These are phyloP conservation scores for Leucosticte australis DNA, from an alignment of 2,113 vertebrate species.

Conservation along the genomic window DNA sequence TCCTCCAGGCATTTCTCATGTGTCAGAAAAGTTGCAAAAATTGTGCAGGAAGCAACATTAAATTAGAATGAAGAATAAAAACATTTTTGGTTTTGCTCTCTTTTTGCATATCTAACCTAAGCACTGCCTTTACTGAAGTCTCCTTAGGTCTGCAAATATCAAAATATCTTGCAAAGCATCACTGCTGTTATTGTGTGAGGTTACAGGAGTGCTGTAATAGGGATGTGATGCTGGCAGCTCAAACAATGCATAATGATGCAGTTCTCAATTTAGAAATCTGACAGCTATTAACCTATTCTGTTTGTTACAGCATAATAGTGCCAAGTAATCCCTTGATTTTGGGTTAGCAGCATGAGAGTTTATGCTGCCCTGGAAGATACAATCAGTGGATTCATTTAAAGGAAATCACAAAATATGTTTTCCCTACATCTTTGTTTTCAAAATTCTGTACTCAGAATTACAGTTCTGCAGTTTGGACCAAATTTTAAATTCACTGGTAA, in stretches of 20 bases:
- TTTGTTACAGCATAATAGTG: slow-evolving; percentile 37
- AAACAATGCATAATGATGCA: slow-evolving; percentile 7
- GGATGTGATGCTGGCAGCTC: slow-evolving; percentile 1
- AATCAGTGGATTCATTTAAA: neutral
- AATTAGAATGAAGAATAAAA: slow-evolving; percentile 13
- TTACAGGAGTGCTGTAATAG: neutral
- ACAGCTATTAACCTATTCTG: slow-evolving; percentile 46
- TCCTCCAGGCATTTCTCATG: neutral
- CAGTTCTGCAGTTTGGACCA: neutral
- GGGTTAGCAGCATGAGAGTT: neutral
- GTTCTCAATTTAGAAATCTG: neutral
- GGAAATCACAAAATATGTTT: neutral
- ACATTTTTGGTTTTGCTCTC: neutral
- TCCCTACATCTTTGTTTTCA: neutral
- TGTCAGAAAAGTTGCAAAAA: neutral
- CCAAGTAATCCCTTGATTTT: slow-evolving; percentile 13
- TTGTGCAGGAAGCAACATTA: slow-evolving; percentile 15
- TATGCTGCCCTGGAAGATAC: neutral
- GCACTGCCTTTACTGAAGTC: slow-evolving; percentile 23
- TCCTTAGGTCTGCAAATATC: slow-evolving; percentile 29
- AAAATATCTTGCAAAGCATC: slow-evolving; percentile 29
- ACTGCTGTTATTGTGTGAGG: slow-evolving; percentile 14
- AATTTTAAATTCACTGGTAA: neutral
- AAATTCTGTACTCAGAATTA: neutral
- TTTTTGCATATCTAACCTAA: neutral